Evolutionary conservation across 2,797 vertebrate species (phyloP), one percentile per base, ranked within the genome.

Genomic region (Falco naumanni): DNA sequence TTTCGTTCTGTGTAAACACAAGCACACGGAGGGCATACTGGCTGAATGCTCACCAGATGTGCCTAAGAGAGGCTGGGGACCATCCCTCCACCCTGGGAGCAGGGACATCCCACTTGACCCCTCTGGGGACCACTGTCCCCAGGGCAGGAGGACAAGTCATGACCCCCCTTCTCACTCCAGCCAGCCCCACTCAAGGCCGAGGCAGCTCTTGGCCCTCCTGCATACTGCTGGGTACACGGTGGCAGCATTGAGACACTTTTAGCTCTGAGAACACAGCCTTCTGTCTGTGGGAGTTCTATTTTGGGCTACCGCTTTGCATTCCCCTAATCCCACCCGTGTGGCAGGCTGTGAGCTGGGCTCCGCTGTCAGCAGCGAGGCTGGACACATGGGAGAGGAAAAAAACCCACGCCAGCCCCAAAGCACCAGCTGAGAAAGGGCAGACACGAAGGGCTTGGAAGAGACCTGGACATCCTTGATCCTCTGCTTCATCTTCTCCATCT

Each of bases 1-100:
- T 98, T 28, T 98, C 96, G 0, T 96, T 69, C 98, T 98, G 89
- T 12, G 47, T 2, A 17, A 74, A 88, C 43, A 97, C 45, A 74
- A 70, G 6, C 18, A 13, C 18, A 5, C 2, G 11, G 19, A 21
- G 29, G 5, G 13, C 31, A 3, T 0, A 2, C 18, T 4, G 51
- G 17, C 47, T 61, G 37, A 68, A 56, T 3, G 9, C 14, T 37
- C 26, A 1, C 20, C 57, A 26, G 65, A 16, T 0, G 1, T 6
- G 1, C 45, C 34, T 13, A 17, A 26, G 3, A 6, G 65, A 66
- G 63, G 1, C 13, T 39, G 39, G n/a, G 31, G 19, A 45, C 26
- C 50, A 57, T 18, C 37, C n/a, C 20, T 53, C 26, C 3, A 0
- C n/a, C 74, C 78, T 17, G 63, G 69, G 33, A 83, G 37, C 37